A percentile compares a stretch with the other conserved stretches of the same genome.
These are phyloP conservation scores for Chalcis sispes DNA, from an alignment of 2,888 invertebrate genomes.

Conservation along the genomic window DNA sequence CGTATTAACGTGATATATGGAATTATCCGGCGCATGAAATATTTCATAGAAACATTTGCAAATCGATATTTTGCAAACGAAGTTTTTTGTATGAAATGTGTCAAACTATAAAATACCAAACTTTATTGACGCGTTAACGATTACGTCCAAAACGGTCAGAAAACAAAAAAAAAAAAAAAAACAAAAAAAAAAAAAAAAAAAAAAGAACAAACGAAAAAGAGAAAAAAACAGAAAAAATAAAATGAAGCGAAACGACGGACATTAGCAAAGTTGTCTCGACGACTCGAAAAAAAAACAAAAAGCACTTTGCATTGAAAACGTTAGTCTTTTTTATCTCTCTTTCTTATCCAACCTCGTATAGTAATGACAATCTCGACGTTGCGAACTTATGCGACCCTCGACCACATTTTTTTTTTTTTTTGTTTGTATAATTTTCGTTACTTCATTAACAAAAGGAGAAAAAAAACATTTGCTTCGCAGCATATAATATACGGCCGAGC, in stretches of 20 bases:
- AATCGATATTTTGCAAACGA: no score
- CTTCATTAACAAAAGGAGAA: neutral
- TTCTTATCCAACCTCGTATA: neutral
- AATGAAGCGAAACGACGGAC: constrained; percentile 1
- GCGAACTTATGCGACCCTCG: neutral
- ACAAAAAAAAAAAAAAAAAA: no score
- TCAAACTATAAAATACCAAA: constrained; percentile 18
- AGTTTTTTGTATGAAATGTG: no score
- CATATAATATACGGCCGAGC: neutral
- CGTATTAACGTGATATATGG: no score
- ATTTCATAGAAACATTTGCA: no score
- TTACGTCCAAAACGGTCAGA: neutral
- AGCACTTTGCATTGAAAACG: constrained; percentile 31
- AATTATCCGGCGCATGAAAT: no score
- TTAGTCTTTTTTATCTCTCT: neutral
- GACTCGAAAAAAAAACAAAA: neutral
- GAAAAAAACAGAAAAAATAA: no score
- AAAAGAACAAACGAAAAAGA: no score
- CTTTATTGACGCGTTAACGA: constrained; percentile 41
- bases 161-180: no score
- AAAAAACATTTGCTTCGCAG: no score
- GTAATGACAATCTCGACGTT: neutral
- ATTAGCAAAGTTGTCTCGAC: constrained; percentile 19
- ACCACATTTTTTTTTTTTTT: neutral
- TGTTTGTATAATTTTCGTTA: neutral